A percentile compares a stretch with the other conserved stretches of the same genome.
These are phyloP conservation scores for Oophaga sylvatica DNA, from an alignment of 2,797 vertebrate species.

Conservation along the genomic window DNA sequence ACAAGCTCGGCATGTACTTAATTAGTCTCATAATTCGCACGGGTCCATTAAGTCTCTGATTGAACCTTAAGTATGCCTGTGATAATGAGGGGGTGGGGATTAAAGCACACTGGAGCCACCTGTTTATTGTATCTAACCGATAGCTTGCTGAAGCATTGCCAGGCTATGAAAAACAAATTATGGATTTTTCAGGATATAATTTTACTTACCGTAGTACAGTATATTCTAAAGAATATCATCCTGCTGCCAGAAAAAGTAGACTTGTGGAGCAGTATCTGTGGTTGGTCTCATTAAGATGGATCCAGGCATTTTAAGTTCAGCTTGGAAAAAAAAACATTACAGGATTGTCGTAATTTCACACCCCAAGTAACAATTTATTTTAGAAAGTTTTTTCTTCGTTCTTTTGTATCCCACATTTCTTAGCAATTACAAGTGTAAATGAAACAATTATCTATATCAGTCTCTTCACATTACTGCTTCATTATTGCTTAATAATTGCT, in stretches of 20 bases:
- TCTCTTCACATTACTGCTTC: slow-evolving; percentile 39
- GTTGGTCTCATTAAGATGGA: slow-evolving; percentile 10
- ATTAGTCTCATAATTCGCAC: slow-evolving; percentile 58
- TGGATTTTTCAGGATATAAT: neutral
- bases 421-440: slow-evolving; percentile 54
- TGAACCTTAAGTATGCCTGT: slow-evolving; percentile 54
- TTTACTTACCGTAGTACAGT: neutral
- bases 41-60: slow-evolving; percentile 57
- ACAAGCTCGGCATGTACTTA: slow-evolving; percentile 56
- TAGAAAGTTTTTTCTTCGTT: slow-evolving; percentile 31
- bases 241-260: slow-evolving; percentile 14
- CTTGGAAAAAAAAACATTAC: slow-evolving; percentile 23
- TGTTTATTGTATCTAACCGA: slow-evolving; percentile 35
- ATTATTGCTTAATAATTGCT: slow-evolving; percentile 52
- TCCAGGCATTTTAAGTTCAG: slow-evolving; percentile 5
- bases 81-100: slow-evolving; percentile 33
- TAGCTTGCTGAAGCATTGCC: neutral
- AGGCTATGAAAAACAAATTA: neutral
- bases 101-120: slow-evolving; percentile 19
- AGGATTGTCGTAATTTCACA: slow-evolving; percentile 37
- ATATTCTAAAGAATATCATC: slow-evolving; percentile 17
- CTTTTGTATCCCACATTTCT: slow-evolving; percentile 33
- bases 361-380: slow-evolving; percentile 40
- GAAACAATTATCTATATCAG: slow-evolving; percentile 58
- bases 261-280: slow-evolving; percentile 1